These are phyloP conservation scores for Tetragonisca angustula DNA, from an alignment of 2,888 invertebrate species.

Conservation along the genomic window DNA sequence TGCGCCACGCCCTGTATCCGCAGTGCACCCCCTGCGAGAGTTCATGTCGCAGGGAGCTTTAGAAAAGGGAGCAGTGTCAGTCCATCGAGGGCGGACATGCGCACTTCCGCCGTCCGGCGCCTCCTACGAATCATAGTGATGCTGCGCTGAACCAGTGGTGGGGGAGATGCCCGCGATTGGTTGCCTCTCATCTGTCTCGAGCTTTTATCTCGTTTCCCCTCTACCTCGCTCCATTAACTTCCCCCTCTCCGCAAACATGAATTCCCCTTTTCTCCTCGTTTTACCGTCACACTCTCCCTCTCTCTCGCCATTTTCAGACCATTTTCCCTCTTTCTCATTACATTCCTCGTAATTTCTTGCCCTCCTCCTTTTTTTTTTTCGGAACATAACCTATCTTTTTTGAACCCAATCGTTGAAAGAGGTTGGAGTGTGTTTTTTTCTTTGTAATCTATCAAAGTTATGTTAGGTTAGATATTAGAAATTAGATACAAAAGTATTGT, in stretches of 20 bases:
- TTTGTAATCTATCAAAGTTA: too few relatives aligned
- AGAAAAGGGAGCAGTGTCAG: conserved; percentile 72
- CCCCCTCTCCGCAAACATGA: neutral
- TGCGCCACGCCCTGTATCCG: conserved; percentile 72
- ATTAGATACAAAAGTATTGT: too few relatives aligned
- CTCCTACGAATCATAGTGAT: conserved; percentile 71
- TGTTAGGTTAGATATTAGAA: too few relatives aligned
- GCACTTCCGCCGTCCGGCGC: conserved; percentile 64
- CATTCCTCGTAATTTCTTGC: too few relatives aligned
- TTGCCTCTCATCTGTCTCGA: conserved; percentile 71
- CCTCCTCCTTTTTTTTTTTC: neutral
- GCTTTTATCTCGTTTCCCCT: conserved; percentile 76
- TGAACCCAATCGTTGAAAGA: too few relatives aligned
- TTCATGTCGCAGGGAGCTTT: conserved; percentile 52
- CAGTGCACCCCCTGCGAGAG: conserved; percentile 67
- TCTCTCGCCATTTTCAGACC: neutral
- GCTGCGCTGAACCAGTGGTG: conserved; percentile 68
- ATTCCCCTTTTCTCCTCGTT: conserved; percentile 7
- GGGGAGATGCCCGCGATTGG: conserved; percentile 70
- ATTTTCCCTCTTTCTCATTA: neutral
- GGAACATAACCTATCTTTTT: too few relatives aligned
- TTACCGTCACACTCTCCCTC: neutral
- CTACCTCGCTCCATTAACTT: conserved; percentile 37
- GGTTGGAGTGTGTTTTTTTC: too few relatives aligned
- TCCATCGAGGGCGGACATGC: conserved; percentile 70